Conservation (phyloP, 1,140 invertebrate species). For the Hylaeus anthracinus region DNA sequence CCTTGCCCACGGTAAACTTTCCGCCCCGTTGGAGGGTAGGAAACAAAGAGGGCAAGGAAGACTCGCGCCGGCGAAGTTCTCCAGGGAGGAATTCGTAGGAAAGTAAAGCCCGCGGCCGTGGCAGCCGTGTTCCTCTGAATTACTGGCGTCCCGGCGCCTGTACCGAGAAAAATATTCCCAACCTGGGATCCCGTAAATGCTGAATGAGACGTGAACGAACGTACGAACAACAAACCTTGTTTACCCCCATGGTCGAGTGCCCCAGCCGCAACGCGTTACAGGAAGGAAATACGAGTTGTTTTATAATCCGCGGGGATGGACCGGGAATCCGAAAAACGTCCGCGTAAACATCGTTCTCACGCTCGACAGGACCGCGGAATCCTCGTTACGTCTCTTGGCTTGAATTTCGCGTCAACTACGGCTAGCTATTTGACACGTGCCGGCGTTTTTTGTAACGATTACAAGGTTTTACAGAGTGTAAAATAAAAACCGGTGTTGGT, state of each 20-base stretch:
- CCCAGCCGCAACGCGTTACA: not conserved
- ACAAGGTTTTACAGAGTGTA: no score
- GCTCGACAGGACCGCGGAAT: no score
- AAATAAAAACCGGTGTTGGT: no score
- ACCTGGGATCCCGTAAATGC: constrained; percentile 42
- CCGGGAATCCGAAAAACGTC: not conserved
- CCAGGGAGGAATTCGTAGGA: constrained; percentile 48
- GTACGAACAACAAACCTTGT: constrained; percentile 9
- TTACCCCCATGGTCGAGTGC: not conserved
- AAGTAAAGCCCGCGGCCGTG: constrained; percentile 44
- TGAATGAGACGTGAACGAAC: constrained; percentile 44
- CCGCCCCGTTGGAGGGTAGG: not conserved
- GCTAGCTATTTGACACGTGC: no score
- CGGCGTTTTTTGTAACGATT: no score
- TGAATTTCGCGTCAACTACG: no score
- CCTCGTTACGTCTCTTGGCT: no score
- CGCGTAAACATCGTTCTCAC: no score
- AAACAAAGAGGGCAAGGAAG: constrained; percentile 30
- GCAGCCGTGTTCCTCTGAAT: constrained; percentile 50
- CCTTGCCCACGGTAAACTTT: not conserved
- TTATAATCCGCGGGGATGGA: not conserved
- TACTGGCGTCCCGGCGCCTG: constrained; percentile 32
- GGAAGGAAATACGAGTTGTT: constrained; percentile 3
- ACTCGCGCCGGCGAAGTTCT: constrained; percentile 29
- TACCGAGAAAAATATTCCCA: constrained; percentile 43